Evolutionary conservation across 2,113 vertebrate genomes (phyloP).

Genomic region (Puffinus mauretanicus): DNA sequence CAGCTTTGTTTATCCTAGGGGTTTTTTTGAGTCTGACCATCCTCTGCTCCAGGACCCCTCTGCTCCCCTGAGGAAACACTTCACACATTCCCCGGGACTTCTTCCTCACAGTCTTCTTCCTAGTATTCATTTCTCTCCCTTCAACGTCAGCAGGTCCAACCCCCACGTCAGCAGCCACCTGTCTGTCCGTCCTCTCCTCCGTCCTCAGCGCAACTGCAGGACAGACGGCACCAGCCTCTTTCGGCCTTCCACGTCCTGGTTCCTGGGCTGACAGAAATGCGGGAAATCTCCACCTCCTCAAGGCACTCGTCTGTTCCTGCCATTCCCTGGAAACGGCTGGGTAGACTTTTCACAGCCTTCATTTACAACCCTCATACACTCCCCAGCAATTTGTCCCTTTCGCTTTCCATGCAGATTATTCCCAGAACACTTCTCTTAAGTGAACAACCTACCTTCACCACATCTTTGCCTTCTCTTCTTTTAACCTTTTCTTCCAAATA

Average conservation of each 20-base stretch:
- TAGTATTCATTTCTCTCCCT: background rate
- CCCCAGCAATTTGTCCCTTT: constrained; percentile 10
- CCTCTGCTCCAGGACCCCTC: background rate
- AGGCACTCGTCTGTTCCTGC: background rate
- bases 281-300: constrained; percentile 7
- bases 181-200: background rate
- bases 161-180: background rate
- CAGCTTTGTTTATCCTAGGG: background rate
- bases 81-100: background rate
- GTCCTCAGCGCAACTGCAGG: background rate
- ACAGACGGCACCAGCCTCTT: background rate
- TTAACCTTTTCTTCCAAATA: background rate
- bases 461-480: constrained; percentile 8
- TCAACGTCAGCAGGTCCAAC: background rate
- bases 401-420: background rate
- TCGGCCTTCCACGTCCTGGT: background rate
- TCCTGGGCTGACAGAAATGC: background rate
- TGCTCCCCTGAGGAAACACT: background rate
- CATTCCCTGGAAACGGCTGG: background rate
- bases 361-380: background rate
- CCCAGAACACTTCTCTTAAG: background rate
- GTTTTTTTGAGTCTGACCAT: background rate
- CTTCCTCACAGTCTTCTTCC: background rate
- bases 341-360: background rate
- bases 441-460: background rate